Conservation (phyloP, 1,140 invertebrate species). For the Hylyphantes graminicola region DNA sequence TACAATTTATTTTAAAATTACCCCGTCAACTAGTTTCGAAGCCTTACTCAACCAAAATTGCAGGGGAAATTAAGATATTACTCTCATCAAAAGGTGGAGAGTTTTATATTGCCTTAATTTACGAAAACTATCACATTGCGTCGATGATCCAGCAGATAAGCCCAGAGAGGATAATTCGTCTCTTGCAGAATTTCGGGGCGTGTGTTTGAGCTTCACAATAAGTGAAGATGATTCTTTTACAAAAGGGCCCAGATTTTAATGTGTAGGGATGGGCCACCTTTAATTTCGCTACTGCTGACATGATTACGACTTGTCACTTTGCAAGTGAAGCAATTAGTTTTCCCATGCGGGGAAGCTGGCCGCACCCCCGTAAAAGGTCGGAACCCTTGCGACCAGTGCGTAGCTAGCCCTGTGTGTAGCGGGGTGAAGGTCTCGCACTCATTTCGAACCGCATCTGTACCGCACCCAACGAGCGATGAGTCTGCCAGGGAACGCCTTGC, state of each 20-base stretch:
- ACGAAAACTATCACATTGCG: constrained; percentile 28
- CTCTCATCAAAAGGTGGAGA: neutral
- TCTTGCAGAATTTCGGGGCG: constrained; percentile 35
- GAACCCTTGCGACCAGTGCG: constrained; percentile 47
- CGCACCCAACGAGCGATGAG: constrained; percentile 55
- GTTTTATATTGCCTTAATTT: constrained; percentile 34
- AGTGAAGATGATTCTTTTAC: constrained; percentile 34
- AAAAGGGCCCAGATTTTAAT: constrained; percentile 48
- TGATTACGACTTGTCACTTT: constrained; percentile 58
- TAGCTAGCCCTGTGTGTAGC: too few species aligned
- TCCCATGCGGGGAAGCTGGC: constrained; percentile 41
- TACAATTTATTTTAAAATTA: too few species aligned
- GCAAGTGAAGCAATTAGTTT: constrained; percentile 52
- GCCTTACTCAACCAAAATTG: constrained; percentile 17
- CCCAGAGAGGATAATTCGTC: constrained; percentile 30
- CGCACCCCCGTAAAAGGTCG: constrained; percentile 46
- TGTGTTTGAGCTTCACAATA: constrained; percentile 54
- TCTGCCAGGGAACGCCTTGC: constrained; percentile 38
- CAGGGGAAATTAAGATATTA: constrained; percentile 46
- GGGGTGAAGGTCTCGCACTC: constrained; percentile 41
- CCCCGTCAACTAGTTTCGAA: too few species aligned
- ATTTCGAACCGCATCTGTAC: constrained; percentile 39
- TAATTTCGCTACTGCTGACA: constrained; percentile 60
- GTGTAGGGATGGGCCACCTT: constrained; percentile 50
- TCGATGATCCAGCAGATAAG: constrained; percentile 7